Evolutionary conservation across 2,797 vertebrate genomes (phyloP), one percentile per base, ranked within the genome.

Genomic region (Pagetopsis macropterus): DNA sequence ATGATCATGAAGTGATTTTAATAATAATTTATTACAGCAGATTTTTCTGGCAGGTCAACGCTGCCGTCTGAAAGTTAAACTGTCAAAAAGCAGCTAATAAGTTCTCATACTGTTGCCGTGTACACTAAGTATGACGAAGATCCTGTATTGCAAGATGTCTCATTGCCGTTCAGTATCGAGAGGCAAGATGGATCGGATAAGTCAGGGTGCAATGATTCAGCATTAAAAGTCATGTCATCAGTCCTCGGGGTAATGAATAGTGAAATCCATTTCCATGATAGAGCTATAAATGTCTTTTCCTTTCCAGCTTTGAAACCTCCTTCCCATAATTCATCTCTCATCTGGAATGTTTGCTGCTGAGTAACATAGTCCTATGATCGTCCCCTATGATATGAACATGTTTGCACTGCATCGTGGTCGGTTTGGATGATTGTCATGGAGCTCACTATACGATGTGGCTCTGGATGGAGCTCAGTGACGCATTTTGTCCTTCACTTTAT

Each of bases 221-320:
- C 91, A 91, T 93, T 94, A 93, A 94, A 91, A 89, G 85, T 81
- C 92, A 85, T 93, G 89, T 92, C 92, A 92, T 94, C 91, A 79
- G 78, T 87, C 91, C 92, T 89, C 79, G 68, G 88, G 92, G 92
- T 93, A 94, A 94, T 94, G 92, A 92, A 93, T 91, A 91, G 91
- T 83, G 88, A 93, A 95, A 95, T 94, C 88, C 85, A 93, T 95
- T 95, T 94, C 91, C 92, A 93, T 91, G 91, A 95, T 94, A 90
- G 91, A 91, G 87, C 91, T 87, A 92, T 95, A 95, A 95, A 94
- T 90, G 93, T 94, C 92, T 90, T 88, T 91, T 94, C 88, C 89
- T 92, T 88, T 92, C 83, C 76, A 84, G 81, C 87, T 89, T 79
- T 83, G 83, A 76, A 86, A 85, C 81, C 78, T 92, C 83, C 75